Base-by-base conservation (phyloP, 2,888 invertebrate species). In the Agrotis puta region DNA sequence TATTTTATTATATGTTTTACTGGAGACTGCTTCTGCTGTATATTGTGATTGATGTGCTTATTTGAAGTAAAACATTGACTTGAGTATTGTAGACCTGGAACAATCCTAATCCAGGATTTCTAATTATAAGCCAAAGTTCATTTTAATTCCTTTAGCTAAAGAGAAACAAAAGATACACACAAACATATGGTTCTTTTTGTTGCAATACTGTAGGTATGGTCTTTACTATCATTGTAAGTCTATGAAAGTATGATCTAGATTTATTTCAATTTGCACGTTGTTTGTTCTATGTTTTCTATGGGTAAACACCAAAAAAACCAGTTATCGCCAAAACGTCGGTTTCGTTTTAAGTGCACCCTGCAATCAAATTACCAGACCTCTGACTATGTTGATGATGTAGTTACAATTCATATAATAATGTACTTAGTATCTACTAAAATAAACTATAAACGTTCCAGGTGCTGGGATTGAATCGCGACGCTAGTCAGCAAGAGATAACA, bases 401-500 rank as follows among this genome's bases (percentile, higher is more conserved):
- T 18, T 18, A 7, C 11, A 2, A 24, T 22, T 24, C n/a, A n/a
- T 47, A 16, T 22, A 16, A 18, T 33, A n/a, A 16, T 13, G 39
- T 39, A 5, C 39, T 33, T 33, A 7, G n/a, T 22, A 14, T 56
- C 18, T 16, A 24, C 20, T 57, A 47, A 43, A 71, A 47, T 22
- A 43, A n/a, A n/a, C 16, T 24, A 45, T 27, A 4, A 39, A 63
- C 53, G 56, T 85, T 88, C 1, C 88, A 98, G 98, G 97, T 98
- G 0, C 94, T 99, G 3, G 98, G 97, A 0, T 92, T 99, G 0
- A 96, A 97, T 33, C 97, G 97, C n/a, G 97, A 97, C 3, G 97
- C 99, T 0, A 97, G 98, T 20, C 98, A 99, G 88, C 97, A 98
- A 51, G 98, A 99, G 91, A 98, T 99, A 27, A 98, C 98, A 0